Base-by-base conservation (phyloP, 2,888 invertebrate species). In the Alitta virens region DNA sequence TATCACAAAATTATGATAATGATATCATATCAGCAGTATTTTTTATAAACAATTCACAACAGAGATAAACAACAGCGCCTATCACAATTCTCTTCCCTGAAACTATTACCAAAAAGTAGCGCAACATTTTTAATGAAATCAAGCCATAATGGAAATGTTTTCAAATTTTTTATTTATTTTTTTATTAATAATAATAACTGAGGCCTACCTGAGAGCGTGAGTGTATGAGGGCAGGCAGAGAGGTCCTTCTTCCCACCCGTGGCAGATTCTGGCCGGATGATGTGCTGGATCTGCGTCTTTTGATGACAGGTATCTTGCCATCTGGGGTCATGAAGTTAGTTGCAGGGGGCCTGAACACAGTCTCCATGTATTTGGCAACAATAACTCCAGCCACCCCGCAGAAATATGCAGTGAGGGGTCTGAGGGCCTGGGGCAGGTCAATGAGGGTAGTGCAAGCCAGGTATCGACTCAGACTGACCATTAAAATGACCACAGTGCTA, bases 321-420 rank as follows among this genome's bases (percentile, higher is more conserved):
- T 78, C 78, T 33, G 73, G 73, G 5, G 76, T 76, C 71, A 76
- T 73, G 60, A 72, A 74, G 66, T 73, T 76, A 52, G 38, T 57
- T 18, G 76, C 74, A 1, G 73, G 74, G 16, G 77, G 77, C 64
- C 72, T 75, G 53, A 79, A 70, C 21, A 77, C 69, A 12, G 78
- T 75, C 68, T 81, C 80, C 78, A 78, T 76, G 68, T 79, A 79
- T 63, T 80, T 79, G 55, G 79, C 78, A 24, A 75, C 75, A 56
- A 80, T 67, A 56, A 78, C 75, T 27, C 80, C 81, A 7, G 71
- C 70, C 18, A 79, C 69, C 9, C 78, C 78, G 66, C 77, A 75
- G n/a, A 73, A 60, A 71, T 81, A 81, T 26, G 77, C 75, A 2
- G 79, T 56, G 63, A 76, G 78, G 21, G 80, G 80, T 55, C 79